Evolutionary conservation across 2,888 invertebrate species (phyloP).

Genomic region (Nephrotoma guestfalica): DNA sequence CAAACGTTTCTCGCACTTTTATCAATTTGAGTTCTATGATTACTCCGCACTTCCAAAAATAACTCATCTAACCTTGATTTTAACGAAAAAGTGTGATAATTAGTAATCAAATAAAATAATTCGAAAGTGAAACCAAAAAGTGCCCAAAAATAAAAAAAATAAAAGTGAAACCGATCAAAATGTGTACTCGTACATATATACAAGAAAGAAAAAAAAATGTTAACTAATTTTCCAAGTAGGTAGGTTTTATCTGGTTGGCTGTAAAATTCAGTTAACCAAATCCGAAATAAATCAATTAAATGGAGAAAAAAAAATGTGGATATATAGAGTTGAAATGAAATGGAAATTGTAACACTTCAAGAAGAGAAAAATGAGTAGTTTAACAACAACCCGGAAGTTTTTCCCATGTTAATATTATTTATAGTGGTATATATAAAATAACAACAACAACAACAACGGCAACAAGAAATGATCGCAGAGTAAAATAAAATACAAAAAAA

Average conservation of each 20-base stretch:
- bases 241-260: not conserved
- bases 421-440: not conserved
- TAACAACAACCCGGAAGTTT: not conserved
- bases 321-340: not conserved
- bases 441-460: not conserved
- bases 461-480: not conserved
- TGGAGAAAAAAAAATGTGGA: not conserved
- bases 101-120: not conserved
- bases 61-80: not conserved
- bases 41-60: not conserved
- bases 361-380: not conserved
- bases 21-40: not conserved
- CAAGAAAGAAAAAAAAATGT: not conserved
- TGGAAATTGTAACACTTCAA: not conserved
- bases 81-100: not conserved
- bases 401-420: not conserved
- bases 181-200: not conserved
- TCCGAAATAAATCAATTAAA: not conserved
- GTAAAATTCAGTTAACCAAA: not conserved
- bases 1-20: not conserved
- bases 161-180: not conserved
- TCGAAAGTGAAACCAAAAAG: not conserved
- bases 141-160: not conserved
- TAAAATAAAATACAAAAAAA: not conserved
- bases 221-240: not conserved